These are phyloP conservation scores for Danaus chrysippus DNA, from an alignment of 2,888 invertebrate species.

Conservation along the genomic window DNA sequence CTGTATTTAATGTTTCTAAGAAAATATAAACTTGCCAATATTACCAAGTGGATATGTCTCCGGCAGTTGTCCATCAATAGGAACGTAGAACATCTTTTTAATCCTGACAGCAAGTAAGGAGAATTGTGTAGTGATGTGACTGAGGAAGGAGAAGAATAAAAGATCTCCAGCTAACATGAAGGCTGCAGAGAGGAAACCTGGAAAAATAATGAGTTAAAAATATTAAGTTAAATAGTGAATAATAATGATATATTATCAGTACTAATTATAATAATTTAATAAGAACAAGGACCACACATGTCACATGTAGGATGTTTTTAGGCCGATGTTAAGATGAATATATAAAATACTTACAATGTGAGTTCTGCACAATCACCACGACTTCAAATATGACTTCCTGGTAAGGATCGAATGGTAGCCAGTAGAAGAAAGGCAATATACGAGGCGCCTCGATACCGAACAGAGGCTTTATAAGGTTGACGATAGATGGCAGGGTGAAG, in stretches of 20 bases:
- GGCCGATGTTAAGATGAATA: no score
- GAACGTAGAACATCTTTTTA: conserved; percentile 47
- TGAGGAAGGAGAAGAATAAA: conserved; percentile 56
- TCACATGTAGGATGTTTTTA: no score
- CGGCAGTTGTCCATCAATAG: conserved; percentile 48
- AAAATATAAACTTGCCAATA: conserved; percentile 1
- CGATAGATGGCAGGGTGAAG: conserved; percentile 49
- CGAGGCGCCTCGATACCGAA: conserved; percentile 46
- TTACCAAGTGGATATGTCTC: conserved; percentile 53
- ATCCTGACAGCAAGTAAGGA: conserved; percentile 54
- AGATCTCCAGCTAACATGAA: conserved; percentile 58
- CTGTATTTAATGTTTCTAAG: background rate
- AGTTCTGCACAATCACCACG: conserved; percentile 47
- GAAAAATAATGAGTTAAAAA: no score
- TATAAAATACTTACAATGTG: conserved; percentile 50
- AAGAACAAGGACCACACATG: no score
- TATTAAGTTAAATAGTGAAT: no score
- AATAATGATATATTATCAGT: no score
- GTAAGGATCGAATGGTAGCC: conserved; percentile 62
- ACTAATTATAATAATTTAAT: no score
- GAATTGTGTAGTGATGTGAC: conserved; percentile 61
- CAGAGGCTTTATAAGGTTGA: conserved; percentile 41
- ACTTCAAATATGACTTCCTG: conserved; percentile 43
- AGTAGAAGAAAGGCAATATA: conserved; percentile 57
- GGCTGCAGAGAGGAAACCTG: conserved; percentile 54